Evolutionary conservation across 2,113 vertebrate species (phyloP), one percentile per base, ranked within the genome.

Genomic region (Isichthys henryi): DNA sequence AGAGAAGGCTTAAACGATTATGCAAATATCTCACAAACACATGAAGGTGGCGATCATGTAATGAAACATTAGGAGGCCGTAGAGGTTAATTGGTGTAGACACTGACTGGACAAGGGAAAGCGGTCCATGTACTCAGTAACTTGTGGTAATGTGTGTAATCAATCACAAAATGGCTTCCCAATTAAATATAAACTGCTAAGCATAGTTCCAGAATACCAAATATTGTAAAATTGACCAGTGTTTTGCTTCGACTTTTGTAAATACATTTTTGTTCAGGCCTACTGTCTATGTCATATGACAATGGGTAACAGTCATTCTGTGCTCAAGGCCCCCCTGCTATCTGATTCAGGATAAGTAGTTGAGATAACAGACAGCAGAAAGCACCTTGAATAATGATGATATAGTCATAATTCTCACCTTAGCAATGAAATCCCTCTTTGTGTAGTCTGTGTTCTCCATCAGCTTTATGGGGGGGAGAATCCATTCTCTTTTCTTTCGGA

Each of bases 401-500:
- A 9, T 39, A 21, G 19, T 45, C 15, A 45, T 43, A 50, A 15
- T 27, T 89, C 88, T 87, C 2, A 96, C 95, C 93, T 95, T 96
- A 49, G 95, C 93, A 84, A 96, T 93, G 83, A 8, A 93, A 0
- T 62, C 6, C 31, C 0, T 88, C 0, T 93, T 0, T 1, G 88
- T 93, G 91, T 95, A 95, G 88, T 95, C 87, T 0, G 1, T 23
- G 52, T 95, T 95, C 77, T 96, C 96, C 0, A 0, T 1, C 53
- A 96, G 62, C 86, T 93, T 95, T 17, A 91, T 7, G 6, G 96
- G 93, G 89, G 96, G 95, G 86, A 93, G 88, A 89, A 96, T 89
- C 95, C 95, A 96, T 23, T 95, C 94, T 86, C 96, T 93, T 88
- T 94, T 95, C 45, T 52, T 90, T 62, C 95, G 92, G 31, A 50